Evolutionary conservation across 2,797 vertebrate species (phyloP).

Genomic region (Prunella strophiata): DNA sequence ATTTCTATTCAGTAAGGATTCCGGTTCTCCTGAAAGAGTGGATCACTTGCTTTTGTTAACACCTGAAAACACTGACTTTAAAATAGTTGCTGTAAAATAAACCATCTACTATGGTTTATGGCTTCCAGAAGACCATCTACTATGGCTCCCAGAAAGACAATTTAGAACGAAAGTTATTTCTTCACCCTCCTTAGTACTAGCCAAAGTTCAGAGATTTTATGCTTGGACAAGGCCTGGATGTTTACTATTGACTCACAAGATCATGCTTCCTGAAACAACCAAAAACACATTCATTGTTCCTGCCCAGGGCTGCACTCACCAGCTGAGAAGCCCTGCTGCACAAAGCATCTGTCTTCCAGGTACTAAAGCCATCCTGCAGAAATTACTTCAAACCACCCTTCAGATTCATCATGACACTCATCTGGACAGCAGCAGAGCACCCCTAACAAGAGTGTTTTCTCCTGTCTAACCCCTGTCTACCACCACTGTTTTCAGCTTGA

Average conservation of each 20-base stretch:
- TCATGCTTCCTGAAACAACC: background rate
- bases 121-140: background rate
- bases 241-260: background rate
- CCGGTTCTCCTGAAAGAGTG: background rate
- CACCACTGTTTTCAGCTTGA: background rate
- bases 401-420: background rate
- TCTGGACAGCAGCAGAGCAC: background rate
- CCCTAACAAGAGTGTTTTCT: background rate
- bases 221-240: background rate
- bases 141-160: background rate
- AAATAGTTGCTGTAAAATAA: background rate
- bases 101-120: background rate
- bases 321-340: background rate
- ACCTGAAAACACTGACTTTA: background rate
- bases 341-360: background rate
- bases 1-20: background rate
- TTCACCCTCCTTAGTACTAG: background rate
- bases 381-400: background rate
- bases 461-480: background rate
- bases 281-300: fast-evolving
- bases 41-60: background rate
- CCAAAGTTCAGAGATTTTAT: background rate
- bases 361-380: background rate
- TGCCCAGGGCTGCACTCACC: background rate
- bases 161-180: background rate